phyloP scores from a whole-genome alignment of 92 coral and sea anemone genomes.

The Bergia puertoricense region DNA sequence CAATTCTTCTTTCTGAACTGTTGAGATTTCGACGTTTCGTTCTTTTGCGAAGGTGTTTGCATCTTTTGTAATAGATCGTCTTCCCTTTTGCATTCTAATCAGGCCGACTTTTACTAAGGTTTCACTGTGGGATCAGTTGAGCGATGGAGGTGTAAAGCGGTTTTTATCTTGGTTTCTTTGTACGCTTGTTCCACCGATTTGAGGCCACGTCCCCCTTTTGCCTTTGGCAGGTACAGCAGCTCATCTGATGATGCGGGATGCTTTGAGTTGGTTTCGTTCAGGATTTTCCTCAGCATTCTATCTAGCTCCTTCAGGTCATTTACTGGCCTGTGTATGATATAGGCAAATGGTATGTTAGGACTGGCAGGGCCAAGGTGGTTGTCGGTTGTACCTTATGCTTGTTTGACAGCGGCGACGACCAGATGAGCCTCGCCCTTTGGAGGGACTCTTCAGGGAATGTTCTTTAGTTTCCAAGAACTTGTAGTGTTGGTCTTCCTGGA shows the following conservation, averaged over 20 bases:
- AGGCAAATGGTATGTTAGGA: conserved; percentile 25
- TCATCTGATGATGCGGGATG: background rate
- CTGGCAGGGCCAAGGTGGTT: conserved; percentile 29
- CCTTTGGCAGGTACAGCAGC: conserved; percentile 30
- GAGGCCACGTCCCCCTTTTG: background rate
- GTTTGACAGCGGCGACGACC: background rate
- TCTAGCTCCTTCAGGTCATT: background rate
- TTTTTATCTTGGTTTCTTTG: background rate
- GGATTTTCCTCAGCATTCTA: background rate
- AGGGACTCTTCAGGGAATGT: background rate
- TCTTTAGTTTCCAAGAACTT: background rate
- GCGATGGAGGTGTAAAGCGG: background rate
- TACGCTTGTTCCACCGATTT: background rate
- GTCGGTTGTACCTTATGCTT: conserved; percentile 19
- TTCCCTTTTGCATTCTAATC: background rate
- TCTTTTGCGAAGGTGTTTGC: too few relatives aligned
- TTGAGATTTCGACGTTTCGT: too few relatives aligned
- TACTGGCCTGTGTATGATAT: conserved; percentile 28
- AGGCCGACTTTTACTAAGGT: background rate
- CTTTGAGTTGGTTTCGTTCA: background rate
- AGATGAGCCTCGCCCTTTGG: conserved; percentile 16
- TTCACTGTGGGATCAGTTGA: background rate
- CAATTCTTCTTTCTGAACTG: too few relatives aligned
- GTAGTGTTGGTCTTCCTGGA: conserved; percentile 32
- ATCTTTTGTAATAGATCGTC: background rate